Percentiles rank a stretch among this genome's conserved stretches.
phyloP scores from a whole-genome alignment of 2,888 invertebrate genomes.

The Plebejus argus region DNA sequence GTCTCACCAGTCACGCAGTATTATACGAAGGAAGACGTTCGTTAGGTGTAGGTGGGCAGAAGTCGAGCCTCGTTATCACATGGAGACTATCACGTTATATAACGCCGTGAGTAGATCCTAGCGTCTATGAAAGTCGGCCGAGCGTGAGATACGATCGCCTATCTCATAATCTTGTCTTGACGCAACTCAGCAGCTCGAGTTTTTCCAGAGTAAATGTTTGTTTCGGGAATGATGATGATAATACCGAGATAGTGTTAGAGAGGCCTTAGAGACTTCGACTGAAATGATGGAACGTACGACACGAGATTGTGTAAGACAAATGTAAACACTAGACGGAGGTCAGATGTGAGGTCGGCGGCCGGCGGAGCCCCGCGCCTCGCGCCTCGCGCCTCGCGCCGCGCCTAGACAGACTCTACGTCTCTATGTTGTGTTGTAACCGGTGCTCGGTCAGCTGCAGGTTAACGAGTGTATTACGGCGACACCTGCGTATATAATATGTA shows the following conservation, averaged over 20 bases:
- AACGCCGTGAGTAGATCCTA: neutral
- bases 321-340: conserved; percentile 5
- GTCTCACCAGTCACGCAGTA: too few species aligned
- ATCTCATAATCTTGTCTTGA: conserved; percentile 5
- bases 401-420: neutral
- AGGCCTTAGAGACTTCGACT: neutral
- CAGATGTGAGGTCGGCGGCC: conserved; percentile 5
- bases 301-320: conserved; percentile 1
- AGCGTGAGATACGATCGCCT: neutral
- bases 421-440: neutral
- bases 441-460: neutral
- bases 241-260: neutral
- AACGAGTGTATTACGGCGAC: neutral
- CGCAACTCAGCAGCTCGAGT: neutral
- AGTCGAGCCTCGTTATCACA: neutral
- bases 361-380: neutral
- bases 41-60: neutral
- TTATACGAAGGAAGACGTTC: neutral
- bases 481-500: neutral
- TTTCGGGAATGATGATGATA: neutral
- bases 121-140: neutral
- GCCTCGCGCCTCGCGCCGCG: neutral
- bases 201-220: neutral
- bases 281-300: neutral
- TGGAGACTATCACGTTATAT: neutral